A percentile compares a stretch with the other conserved stretches of the same genome.
These are phyloP conservation scores for Drosophila biarmipes DNA, from an alignment of 1,140 invertebrate genomes.

Conservation along the genomic window DNA sequence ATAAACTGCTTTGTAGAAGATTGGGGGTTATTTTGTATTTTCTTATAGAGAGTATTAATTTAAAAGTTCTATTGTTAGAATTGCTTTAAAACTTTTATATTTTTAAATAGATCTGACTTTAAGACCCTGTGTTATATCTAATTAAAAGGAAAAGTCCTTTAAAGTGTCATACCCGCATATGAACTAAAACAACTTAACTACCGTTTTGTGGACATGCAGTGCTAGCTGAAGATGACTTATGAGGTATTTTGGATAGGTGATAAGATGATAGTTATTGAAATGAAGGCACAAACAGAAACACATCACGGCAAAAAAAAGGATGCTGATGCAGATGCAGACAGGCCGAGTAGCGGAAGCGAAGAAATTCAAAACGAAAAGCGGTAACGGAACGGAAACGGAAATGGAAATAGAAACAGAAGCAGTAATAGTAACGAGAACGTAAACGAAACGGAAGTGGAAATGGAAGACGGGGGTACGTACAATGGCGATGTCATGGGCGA, in stretches of 20 bases:
- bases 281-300: background rate
- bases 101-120: too few relatives aligned
- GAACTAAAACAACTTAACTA: background rate
- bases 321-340: background rate
- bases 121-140: background rate
- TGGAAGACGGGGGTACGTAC: slow-evolving; percentile 85
- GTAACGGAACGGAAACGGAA: slow-evolving; percentile 10
- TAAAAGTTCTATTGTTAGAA: too few relatives aligned
- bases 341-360: background rate
- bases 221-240: slow-evolving; percentile 32
- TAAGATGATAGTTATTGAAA: slow-evolving; percentile 6
- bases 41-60: too few relatives aligned
- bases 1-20: too few relatives aligned
- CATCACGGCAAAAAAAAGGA: slow-evolving; percentile 9
- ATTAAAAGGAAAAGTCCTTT: background rate
- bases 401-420: slow-evolving; percentile 16
- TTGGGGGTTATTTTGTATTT: too few relatives aligned
- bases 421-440: background rate
- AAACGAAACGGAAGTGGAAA: slow-evolving; percentile 11
- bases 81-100: too few relatives aligned
- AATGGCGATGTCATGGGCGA: slow-evolving; percentile 88
- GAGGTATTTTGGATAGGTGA: slow-evolving; percentile 4
- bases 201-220: slow-evolving; percentile 26
- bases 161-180: background rate
- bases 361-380: background rate